These are phyloP conservation scores for Chrysochloris asiatica DNA, from an alignment of 2,113 vertebrate genomes.

Conservation along the genomic window DNA sequence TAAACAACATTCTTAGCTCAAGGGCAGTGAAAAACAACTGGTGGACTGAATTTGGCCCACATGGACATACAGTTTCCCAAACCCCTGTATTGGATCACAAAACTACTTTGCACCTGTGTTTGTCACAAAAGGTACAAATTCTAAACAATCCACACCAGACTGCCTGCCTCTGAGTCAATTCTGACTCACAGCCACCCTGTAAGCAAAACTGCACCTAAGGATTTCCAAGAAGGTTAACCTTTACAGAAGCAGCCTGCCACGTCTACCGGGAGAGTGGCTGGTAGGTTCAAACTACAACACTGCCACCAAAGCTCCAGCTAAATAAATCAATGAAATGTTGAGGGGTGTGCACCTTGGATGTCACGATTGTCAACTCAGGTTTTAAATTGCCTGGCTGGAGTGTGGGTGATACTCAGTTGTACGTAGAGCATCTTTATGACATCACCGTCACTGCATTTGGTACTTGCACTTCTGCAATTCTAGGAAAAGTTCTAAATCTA, in stretches of 20 bases:
- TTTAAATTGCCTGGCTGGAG: background rate
- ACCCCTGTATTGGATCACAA: background rate
- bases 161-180: background rate
- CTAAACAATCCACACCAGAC: background rate
- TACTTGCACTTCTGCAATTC: background rate
- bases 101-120: background rate
- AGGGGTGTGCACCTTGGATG: background rate
- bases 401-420: background rate
- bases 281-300: background rate
- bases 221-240: background rate
- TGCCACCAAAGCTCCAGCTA: background rate
- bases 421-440: background rate
- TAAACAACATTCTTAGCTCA: constrained; percentile 31
- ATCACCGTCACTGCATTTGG: background rate
- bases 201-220: no score
- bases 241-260: background rate
- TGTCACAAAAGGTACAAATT: constrained; percentile 29
- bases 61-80: no score
- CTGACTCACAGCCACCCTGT: background rate
- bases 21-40: background rate
- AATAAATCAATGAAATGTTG: background rate
- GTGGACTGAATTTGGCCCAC: background rate
- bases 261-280: background rate
- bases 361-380: background rate
- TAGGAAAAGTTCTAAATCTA: constrained; percentile 33